Base-by-base conservation (phyloP, 2,888 invertebrate species). In the Horisme vitalbata region DNA sequence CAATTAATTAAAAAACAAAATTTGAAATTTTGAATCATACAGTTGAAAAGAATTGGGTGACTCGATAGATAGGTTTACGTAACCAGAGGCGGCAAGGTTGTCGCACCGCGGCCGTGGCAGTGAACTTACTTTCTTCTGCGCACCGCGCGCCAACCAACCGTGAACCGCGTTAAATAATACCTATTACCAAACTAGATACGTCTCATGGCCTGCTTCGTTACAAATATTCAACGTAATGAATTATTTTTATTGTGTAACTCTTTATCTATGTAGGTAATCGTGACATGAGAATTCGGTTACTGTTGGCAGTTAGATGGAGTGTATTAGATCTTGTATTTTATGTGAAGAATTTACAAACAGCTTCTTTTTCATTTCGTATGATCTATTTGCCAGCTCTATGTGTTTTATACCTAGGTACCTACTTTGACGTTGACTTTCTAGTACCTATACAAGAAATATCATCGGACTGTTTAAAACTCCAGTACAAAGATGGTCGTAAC, bases 71-170 rank as follows among this genome's bases (percentile, higher is more conserved):
- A 59, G 63, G 57, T 62, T 68, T 65, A 69, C 66, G 71, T 69
- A 57, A 59, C 56, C 47, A 46, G 37, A 33, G 26, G 48, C 43
- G 33, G 71, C 82, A 82, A 86, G 86, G 86, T 84, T 84, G 88
- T 84, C 85, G 85, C 77, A 74, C 75, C 74, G 71, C 68, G 86
- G 71, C 88, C 88, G 79, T 88, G 88, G 83, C 88, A 88, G 79
- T 89, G 89, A 89, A 88, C 88, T 88, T 87, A 83, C 86, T 87
- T 86, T 85, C 87, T 85, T 83, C 73, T 60, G 62, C 61, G 59
- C 66, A 57, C 59, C 68, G 60, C 72, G 66, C 66, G 58, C 57
- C 68, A 65, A 63, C 79, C 75, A 75, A 79, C 78, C 82, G 81
- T 83, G 76, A 78, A 80, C 69, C 61, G 59, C 52, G 59, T 64